Base-by-base conservation (phyloP, 2,113 vertebrate genomes). In the Parus major region DNA sequence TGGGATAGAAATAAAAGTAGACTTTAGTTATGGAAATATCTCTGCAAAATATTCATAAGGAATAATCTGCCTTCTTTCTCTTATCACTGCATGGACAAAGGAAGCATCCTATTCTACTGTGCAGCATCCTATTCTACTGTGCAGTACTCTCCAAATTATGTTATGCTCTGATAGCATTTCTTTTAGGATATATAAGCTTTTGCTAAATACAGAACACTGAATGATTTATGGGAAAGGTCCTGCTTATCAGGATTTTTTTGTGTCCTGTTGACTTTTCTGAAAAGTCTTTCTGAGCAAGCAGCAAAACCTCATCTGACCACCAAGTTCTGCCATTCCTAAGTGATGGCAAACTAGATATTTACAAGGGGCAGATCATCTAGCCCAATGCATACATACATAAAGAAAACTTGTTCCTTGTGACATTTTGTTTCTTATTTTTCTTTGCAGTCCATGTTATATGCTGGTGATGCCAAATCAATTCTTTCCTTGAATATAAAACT, bases 381-480 rank as follows among this genome's bases (percentile, higher is more conserved):
- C 13, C 10, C 19, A 7, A 15, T 41, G 23, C 6, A 3, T 35
- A 14, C 0, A 0, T n/a, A 27, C 19, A 73, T 23, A 15, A 70
- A 42, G 21, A 46, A 55, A 63, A 66, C 8, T 52, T 56, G 9
- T 31, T 87, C 11, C 10, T 86, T 0, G 0, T 47, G 2, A 22
- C 7, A 15, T 46, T 64, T 69, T 70, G 1, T 39, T 33, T 59
- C 13, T 28, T 12, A 18, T 64, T 85, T 82, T 50, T 42, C 14
- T 68, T 56, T 82, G 27, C 79, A 71, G 41, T 79, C 10, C 19
- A 7, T 13, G 2, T 60, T 70, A 18, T 36, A 9, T 29, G 29
- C 15, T 93, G 31, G 6, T 82, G 24, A 24, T 73, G 27, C 23
- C 24, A 1, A 44, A 16, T 44, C 27, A 75, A 1, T 82, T 55